Base-by-base conservation (phyloP, 2,888 invertebrate species). In the Pheosia gnoma region DNA sequence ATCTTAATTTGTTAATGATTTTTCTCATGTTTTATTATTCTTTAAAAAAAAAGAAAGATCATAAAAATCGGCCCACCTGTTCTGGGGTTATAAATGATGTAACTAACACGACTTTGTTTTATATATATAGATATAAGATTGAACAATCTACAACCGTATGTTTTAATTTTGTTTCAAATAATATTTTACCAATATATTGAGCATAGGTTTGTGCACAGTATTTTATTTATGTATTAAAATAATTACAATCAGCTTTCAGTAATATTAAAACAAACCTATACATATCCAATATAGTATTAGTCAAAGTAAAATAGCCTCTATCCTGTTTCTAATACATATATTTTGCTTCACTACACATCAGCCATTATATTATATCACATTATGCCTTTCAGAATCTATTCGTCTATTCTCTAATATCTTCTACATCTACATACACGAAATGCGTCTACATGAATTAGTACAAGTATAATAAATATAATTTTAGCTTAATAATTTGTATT, bases 131-230 rank as follows among this genome's bases (percentile, higher is more conserved):
- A 68, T 67, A 55, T 67, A 74, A 70, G 68, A 69, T 66, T 63
- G 62, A 76, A 66, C 63, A 66, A 61, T 60, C 67, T 74, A 72
- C 66, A 60, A 58, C 47, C 59, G 58, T 68, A 64, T 59, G 59
- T 59, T 65, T 63, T 65, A 70, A 64, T 68, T 69, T 65, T 67
- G 61, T 62, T 66, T 71, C 66, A 61, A 65, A 71, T 70, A 59
- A 72, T 62, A 67, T 47, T 65, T 71, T 73, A 62, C 64, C 68
- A 64, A 66, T 71, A 72, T 68, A 74, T 83, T 83, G 83, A 83
- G 83, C 83, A 77, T 83, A 78, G 62, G 70, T 73, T 83, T 83
- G 82, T 82, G 82, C 83, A 81, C 61, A 72, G 65, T 66, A 71
- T 71, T 68, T 59, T 45, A 60, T 47, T 65, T 47, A 47, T 11